Conservation (phyloP, 1,140 invertebrate species). For the Brachionus calyciflorus region DNA sequence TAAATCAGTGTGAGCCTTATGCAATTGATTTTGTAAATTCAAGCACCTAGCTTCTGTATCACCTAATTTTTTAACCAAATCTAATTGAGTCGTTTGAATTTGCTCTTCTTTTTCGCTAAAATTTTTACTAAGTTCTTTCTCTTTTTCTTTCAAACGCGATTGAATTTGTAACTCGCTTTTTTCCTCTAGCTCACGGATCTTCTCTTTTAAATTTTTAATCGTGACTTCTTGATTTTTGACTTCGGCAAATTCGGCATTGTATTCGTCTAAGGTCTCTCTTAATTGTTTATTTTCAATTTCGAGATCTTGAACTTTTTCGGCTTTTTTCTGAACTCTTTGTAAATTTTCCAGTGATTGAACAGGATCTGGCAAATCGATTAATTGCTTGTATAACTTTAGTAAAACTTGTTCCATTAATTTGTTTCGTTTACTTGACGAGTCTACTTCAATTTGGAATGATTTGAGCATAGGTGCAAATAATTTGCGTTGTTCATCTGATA, state of each 20-base stretch:
- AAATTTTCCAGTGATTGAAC: slow-evolving; percentile 62
- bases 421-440: slow-evolving; percentile 63
- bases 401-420: slow-evolving; percentile 65
- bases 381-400: slow-evolving; percentile 63
- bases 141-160: slow-evolving; percentile 60
- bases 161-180: slow-evolving; percentile 57
- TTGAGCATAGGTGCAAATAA: slow-evolving; percentile 63
- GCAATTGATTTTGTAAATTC: slow-evolving; percentile 51
- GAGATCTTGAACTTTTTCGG: slow-evolving; percentile 61
- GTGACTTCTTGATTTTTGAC: slow-evolving; percentile 64
- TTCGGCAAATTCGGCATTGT: slow-evolving; percentile 65
- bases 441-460: slow-evolving; percentile 65
- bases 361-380: slow-evolving; percentile 64
- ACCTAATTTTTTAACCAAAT: slow-evolving; percentile 29
- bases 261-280: slow-evolving; percentile 63
- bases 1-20: slow-evolving; percentile 61
- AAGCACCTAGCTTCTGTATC: slow-evolving; percentile 7
- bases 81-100: slow-evolving; percentile 57
- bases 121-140: slow-evolving; percentile 58
- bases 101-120: slow-evolving; percentile 61
- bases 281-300: slow-evolving; percentile 65
- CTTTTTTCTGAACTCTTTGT: slow-evolving; percentile 61
- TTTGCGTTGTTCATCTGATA: slow-evolving; percentile 60
- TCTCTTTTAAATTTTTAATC: slow-evolving; percentile 62
- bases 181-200: slow-evolving; percentile 61